These are phyloP conservation scores for Leptodactylus fuscus DNA, from an alignment of 2,113 vertebrate species.

Conservation along the genomic window DNA sequence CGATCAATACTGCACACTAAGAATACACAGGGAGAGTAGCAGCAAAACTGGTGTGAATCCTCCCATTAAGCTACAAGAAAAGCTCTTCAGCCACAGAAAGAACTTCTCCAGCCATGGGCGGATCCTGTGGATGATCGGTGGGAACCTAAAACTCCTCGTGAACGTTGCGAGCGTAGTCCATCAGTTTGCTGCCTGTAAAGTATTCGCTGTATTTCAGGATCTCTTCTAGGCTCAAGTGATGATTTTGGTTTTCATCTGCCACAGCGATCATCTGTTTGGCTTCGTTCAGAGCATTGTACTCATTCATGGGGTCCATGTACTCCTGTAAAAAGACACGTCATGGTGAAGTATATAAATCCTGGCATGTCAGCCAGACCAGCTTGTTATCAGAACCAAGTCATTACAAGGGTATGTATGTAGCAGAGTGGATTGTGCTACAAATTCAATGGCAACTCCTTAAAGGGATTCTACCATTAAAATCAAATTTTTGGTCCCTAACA, in stretches of 20 bases:
- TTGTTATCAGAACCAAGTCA: not conserved
- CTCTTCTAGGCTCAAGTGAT: slow-evolving; percentile 89
- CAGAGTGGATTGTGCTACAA: too few species aligned
- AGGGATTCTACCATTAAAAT: too few species aligned
- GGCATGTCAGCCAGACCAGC: not conserved
- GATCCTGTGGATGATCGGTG: not conserved
- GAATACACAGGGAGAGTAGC: slow-evolving; percentile 49
- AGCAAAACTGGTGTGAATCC: slow-evolving; percentile 46
- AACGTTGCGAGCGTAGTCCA: slow-evolving; percentile 96
- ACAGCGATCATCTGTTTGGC: slow-evolving; percentile 98
- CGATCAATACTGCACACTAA: slow-evolving; percentile 45
- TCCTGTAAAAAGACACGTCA: slow-evolving; percentile 72
- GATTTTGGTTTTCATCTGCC: slow-evolving; percentile 96
- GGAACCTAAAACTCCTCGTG: slow-evolving; percentile 93
- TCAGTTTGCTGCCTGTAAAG: slow-evolving; percentile 97
- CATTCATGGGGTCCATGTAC: slow-evolving; percentile 99
- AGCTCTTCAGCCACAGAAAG: not conserved
- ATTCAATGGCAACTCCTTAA: too few species aligned
- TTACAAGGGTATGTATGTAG: too few species aligned
- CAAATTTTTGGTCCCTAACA: too few species aligned
- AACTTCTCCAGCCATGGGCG: not conserved
- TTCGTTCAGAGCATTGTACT: slow-evolving; percentile 94
- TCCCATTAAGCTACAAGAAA: not conserved
- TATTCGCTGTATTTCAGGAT: slow-evolving; percentile 97
- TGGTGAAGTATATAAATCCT: not conserved